Base-by-base conservation (phyloP, 2,113 vertebrate species). In the Orientallactaga bullata region DNA sequence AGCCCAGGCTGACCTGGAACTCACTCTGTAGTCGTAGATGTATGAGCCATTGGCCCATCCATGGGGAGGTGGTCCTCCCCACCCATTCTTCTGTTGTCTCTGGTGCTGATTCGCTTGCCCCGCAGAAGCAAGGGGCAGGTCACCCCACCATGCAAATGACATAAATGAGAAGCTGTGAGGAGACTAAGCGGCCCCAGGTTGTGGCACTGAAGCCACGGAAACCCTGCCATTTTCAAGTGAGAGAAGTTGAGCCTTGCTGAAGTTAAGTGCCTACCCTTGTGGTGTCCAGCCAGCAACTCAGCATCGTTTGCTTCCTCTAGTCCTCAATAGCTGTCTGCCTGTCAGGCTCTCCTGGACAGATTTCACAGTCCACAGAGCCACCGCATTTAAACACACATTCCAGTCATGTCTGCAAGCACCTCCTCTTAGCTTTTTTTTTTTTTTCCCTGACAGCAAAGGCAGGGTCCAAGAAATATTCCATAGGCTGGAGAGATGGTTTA, bases 341-440 rank as follows among this genome's bases (percentile, higher is more conserved):
- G 2, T 2, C 1, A 0, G 28, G 77, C 81, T 23, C 51, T 15
- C 32, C 1, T 30, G 73, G 58, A 16, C 1, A 0, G n/a, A 4
- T 65, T 65, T 72, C 83, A 58, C 3, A 1, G 61, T 30, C n/a
- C 21, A 1, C 9, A 42, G 66, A 77, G 20, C 37, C 1, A 8
- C 72, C 60, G 17, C 58, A 15, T 18, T n/a, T 69, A 78, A 47
- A 30, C 13, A 1, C 10, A 32, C 74, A 24, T 5, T 61, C 23
- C 23, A 81, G 55, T 21, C 18, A 5, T 3, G 20, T 81, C 20
- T 2, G 0, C 18, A 23, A 79, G 26, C 60, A 15, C 15, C 74
- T 65, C 37, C 55, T 61, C 24, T 60, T 11, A 23, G 32, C 24
- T 81, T 30, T 3, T 26, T 79, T 35, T 24, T 55, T 3, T 66